Base-by-base conservation (phyloP, 2,888 invertebrate species). In the Herminia tarsipennalis region DNA sequence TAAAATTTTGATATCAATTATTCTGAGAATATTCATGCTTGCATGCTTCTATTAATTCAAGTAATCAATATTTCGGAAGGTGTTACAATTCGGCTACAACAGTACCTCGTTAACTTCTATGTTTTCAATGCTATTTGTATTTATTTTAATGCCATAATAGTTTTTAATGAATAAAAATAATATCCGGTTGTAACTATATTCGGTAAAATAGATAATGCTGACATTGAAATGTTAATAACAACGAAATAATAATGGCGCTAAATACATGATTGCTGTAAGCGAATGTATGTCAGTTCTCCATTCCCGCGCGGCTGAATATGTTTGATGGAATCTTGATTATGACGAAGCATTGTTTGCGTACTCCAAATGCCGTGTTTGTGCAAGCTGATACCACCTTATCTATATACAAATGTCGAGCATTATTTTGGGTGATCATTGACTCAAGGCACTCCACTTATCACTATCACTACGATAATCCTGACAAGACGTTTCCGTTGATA, bases 321-420 rank as follows among this genome's bases (percentile, higher is more conserved):
- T 69, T 71, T 74, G 76, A 76, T 74, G 79, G 73, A 68, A 78
- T 79, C 79, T 81, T 79, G 81, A 83, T 84, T 78, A 82, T 81
- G 82, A 78, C 70, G 74, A 78, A 77, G 76, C 75, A 73, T 68
- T 87, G 85, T 89, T 87, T 83, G 82, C 83, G 71, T 84, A 85
- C 84, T 88, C 88, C 80, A 87, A 86, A 87, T 88, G 78, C 64
- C 62, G 64, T 86, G 87, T 89, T 88, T 87, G 83, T 72, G 71
- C 73, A 67, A 73, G 75, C 73, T 77, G 80, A 83, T 83, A 82
- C 52, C 66, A 64, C 73, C 59, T 69, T 84, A 86, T 83, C 85
- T 73, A 60, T 56, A 62, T 67, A 76, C 77, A 77, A 83, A 85
- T 83, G 83, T 78, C 63, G 76, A 75, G 79, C 83, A 87, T 88